Evolutionary conservation across 2,113 vertebrate species (phyloP).

Genomic region (Chloroceryle aenea): DNA sequence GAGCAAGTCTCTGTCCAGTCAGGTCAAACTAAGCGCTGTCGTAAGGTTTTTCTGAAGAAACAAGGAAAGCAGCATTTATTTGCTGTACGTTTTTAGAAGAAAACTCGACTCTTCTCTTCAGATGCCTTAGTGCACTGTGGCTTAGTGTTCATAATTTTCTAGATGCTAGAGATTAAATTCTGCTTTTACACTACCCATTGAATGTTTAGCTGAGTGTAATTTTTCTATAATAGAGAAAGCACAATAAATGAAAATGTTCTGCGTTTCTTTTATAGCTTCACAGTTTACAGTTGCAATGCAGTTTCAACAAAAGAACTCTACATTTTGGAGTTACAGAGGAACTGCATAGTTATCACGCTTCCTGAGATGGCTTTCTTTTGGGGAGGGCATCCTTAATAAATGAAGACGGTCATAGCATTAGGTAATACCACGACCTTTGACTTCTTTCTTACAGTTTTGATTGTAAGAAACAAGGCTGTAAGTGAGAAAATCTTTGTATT

Average conservation of each 20-base stretch:
- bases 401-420: too few species aligned
- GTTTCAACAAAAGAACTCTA: not conserved
- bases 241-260: not conserved
- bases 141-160: not conserved
- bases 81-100: not conserved
- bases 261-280: fast-evolving
- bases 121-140: not conserved
- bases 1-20: fast-evolving
- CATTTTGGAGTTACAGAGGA: not conserved
- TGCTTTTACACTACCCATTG: fast-evolving
- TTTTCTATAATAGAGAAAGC: not conserved
- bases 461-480: not conserved
- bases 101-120: not conserved
- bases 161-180: not conserved
- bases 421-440: fast-evolving
- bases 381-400: not conserved
- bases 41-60: not conserved
- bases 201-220: fast-evolving
- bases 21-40: fast-evolving
- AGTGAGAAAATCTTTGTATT: not conserved
- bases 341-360: fast-evolving
- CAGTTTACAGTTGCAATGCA: not conserved
- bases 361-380: not conserved
- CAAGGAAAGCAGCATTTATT: too few species aligned
- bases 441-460: not conserved